Conservation (phyloP, 2,888 invertebrate species). For the Eulithis prunata region DNA sequence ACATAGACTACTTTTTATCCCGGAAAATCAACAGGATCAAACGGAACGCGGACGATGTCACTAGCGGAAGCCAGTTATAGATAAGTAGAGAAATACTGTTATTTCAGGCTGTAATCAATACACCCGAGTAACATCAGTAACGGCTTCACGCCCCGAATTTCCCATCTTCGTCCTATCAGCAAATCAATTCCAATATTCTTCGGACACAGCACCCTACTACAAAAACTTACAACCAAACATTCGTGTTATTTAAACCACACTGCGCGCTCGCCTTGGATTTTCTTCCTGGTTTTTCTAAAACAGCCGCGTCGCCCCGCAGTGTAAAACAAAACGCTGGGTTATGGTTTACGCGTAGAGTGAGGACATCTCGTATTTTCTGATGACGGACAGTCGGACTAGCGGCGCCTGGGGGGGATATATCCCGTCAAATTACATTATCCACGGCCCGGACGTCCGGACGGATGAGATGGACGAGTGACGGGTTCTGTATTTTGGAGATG, state of each 20-base stretch:
- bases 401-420: constrained; percentile 44
- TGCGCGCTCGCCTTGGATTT: too few species aligned
- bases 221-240: too few species aligned
- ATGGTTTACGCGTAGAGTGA: background rate
- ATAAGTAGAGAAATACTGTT: too few species aligned
- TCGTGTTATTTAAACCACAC: too few species aligned
- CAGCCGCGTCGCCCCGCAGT: too few species aligned
- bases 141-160: background rate
- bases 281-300: too few species aligned
- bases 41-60: too few species aligned
- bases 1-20: too few species aligned
- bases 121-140: background rate
- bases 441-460: background rate
- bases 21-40: too few species aligned
- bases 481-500: background rate
- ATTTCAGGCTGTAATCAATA: too few species aligned
- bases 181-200: constrained; percentile 31
- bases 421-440: constrained; percentile 41
- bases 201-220: background rate
- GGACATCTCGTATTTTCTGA: constrained; percentile 9
- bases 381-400: constrained; percentile 40
- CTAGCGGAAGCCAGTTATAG: too few species aligned
- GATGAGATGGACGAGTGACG: background rate
- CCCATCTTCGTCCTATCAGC: constrained; percentile 17
- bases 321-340: too few species aligned